Evolutionary conservation across 1,140 invertebrate species (phyloP).

Genomic region (Nebria ingens): DNA sequence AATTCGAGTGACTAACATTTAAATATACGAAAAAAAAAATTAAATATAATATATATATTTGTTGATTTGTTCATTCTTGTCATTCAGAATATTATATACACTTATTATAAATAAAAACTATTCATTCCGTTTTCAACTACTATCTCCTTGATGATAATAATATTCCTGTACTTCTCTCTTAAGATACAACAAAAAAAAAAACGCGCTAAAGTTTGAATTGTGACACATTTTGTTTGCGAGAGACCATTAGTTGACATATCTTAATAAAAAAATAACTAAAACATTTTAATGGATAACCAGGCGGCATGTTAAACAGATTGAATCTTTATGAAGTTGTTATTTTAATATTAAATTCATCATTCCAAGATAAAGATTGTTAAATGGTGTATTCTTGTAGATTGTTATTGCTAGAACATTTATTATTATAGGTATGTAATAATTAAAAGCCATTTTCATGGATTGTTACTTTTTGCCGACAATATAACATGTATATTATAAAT

Average conservation of each 20-base stretch:
- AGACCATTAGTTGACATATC: background rate
- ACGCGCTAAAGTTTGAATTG: no score
- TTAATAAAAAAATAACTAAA: no score
- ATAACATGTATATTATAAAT: constrained; percentile 23
- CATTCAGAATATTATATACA: no score
- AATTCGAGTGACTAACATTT: constrained; percentile 1
- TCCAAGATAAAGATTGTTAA: constrained; percentile 30
- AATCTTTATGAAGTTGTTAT: constrained; percentile 13
- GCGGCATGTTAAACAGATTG: constrained; percentile 10
- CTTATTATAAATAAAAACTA: no score
- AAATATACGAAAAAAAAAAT: no score
- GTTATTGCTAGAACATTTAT: constrained; percentile 36
- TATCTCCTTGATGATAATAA: no score
- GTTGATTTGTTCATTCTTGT: no score
- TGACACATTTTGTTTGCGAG: background rate
- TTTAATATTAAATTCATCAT: constrained; percentile 16
- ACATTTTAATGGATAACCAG: background rate
- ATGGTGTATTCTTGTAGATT: constrained; percentile 34
- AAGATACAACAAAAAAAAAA: no score
- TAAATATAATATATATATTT: no score
- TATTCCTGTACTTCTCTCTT: no score
- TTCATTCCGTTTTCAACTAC: no score
- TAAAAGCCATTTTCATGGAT: constrained; percentile 32
- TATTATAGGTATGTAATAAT: constrained; percentile 27
- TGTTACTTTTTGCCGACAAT: constrained; percentile 36